phyloP scores from a whole-genome alignment of 2,113 vertebrate species.

The Phoenicopterus ruber region DNA sequence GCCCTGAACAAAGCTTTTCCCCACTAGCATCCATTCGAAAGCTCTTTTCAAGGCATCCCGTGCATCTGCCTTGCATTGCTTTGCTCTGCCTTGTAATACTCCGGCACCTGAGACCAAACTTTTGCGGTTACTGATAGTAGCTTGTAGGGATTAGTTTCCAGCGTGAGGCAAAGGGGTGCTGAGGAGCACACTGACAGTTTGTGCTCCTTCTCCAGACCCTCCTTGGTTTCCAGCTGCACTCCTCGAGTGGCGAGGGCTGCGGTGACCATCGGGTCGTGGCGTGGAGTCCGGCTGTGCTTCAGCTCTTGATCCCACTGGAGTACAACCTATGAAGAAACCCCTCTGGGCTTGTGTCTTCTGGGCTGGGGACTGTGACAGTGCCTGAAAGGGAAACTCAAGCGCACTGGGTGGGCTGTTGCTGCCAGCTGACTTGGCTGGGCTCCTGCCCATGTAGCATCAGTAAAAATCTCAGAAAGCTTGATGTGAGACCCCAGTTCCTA shows the following conservation, averaged over 20 bases:
- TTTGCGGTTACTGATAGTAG: background rate
- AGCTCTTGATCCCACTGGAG: background rate
- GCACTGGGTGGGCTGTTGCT: background rate
- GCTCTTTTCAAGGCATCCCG: background rate
- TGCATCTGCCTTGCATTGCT: background rate
- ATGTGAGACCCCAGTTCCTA: background rate
- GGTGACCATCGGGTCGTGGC: background rate
- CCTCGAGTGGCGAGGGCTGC: background rate
- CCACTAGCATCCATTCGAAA: background rate
- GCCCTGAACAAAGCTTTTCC: background rate
- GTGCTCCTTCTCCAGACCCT: background rate
- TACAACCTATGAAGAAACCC: background rate
- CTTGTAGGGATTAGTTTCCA: background rate
- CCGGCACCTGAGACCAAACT: background rate
- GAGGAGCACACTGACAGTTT: background rate
- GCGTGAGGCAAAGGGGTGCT: accelerated
- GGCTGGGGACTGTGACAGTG: background rate
- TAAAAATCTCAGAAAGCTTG: background rate
- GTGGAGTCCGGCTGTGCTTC: background rate
- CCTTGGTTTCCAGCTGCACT: background rate
- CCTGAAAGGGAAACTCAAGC: background rate
- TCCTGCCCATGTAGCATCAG: background rate
- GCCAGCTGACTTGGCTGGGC: background rate
- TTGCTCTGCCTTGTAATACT: background rate
- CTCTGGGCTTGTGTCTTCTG: background rate